These are phyloP conservation scores for Falcaria lacertinaria DNA, from an alignment of 2,888 invertebrate genomes.

Conservation along the genomic window DNA sequence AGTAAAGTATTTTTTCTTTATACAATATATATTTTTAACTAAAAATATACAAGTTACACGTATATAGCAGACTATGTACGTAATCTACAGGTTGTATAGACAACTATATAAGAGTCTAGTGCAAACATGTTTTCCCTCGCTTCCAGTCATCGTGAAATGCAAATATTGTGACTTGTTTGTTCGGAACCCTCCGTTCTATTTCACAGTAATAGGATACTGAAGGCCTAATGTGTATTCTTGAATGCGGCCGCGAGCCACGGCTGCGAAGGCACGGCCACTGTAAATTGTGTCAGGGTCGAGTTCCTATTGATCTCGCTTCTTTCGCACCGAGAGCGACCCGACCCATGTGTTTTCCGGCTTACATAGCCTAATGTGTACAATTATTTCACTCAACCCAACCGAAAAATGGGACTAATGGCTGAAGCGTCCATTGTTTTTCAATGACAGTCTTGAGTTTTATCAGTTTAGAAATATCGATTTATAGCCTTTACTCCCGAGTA, in stretches of 20 bases:
- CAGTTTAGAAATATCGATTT: no score
- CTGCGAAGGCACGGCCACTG: constrained; percentile 56
- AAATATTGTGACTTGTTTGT: constrained; percentile 39
- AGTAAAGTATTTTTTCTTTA: no score
- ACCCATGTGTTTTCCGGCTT: constrained; percentile 54
- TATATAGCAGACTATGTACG: no score
- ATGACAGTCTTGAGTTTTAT: not conserved
- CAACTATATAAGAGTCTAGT: not conserved
- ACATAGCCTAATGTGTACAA: constrained; percentile 43
- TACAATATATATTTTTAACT: no score
- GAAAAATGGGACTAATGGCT: constrained; percentile 13
- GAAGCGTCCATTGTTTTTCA: not conserved
- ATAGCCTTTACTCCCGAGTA: no score
- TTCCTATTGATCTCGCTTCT: constrained; percentile 71
- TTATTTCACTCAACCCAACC: constrained; percentile 31
- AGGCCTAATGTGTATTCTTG: constrained; percentile 66
- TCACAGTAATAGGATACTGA: constrained; percentile 43
- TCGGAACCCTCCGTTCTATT: constrained; percentile 34
- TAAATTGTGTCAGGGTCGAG: constrained; percentile 74
- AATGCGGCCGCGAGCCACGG: constrained; percentile 46
- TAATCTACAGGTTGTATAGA: not conserved
- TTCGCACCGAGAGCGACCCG: constrained; percentile 53
- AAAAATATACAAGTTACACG: not conserved
- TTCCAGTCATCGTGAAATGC: constrained; percentile 14
- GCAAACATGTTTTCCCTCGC: not conserved